Percentiles rank a stretch among this genome's conserved stretches.
Evolutionary conservation across 2,797 vertebrate species (phyloP).

Genomic region (Sylvia borin): DNA sequence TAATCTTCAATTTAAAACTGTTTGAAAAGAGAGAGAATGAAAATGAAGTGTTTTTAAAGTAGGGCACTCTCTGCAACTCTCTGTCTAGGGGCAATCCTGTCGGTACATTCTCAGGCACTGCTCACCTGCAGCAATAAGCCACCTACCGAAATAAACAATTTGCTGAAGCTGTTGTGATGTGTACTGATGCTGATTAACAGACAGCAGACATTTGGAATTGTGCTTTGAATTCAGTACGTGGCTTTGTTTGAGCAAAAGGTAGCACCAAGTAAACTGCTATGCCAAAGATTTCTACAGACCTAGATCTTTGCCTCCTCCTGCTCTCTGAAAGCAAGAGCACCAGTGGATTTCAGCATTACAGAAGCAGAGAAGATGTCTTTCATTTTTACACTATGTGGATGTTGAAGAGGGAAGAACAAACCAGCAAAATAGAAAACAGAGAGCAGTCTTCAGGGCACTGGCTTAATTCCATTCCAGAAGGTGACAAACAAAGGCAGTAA

Average conservation of each 20-base stretch:
- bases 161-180: neutral
- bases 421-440: neutral
- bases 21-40: neutral
- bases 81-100: neutral
- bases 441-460: neutral
- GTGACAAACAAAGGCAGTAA: neutral
- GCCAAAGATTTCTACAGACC: neutral
- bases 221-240: neutral
- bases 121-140: neutral
- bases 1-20: conserved; percentile 63
- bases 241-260: conserved; percentile 13
- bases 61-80: neutral
- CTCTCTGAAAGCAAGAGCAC: neutral
- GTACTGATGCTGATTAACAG: neutral
- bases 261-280: neutral
- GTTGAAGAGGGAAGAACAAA: neutral
- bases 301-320: neutral
- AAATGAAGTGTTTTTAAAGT: neutral
- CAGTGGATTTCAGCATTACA: neutral
- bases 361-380: neutral
- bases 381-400: neutral
- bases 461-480: conserved; percentile 35
- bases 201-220: neutral
- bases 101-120: neutral
- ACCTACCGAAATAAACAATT: neutral